Evolutionary conservation across 2,113 vertebrate species (phyloP), one percentile per base, ranked within the genome.

Genomic region (Cisticola juncidis): DNA sequence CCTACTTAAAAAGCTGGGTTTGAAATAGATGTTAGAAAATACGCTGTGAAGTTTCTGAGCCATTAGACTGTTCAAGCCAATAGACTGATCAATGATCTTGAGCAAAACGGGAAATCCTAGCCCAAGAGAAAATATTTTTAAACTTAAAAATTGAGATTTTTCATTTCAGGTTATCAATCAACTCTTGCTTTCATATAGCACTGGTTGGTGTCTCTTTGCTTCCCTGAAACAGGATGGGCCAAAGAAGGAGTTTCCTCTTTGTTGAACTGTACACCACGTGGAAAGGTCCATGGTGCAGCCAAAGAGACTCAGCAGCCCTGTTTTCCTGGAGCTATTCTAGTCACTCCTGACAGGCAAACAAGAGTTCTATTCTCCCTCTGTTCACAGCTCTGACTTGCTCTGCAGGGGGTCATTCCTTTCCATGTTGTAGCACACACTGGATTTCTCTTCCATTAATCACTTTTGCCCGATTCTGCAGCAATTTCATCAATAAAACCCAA

Each of bases 381-480:
- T 51, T 78, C 86, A 48, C 24, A 57, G 25, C 9, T 66, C 35
- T 44, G 28, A 54, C 28, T 80, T 54, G 18, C 78, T 35, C 2
- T 47, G 28, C 18, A 65, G 26, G 12, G 4, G 42, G 19, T 40
- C 33, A n/a, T 25, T 45, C 11, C 19, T 48, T 47, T 40, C 14
- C 38, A 40, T 73, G 16, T 57, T 57, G 24, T 53, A 87, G 24
- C 11, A 81, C 24, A 48, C 2, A 3, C 35, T 26, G 8, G 22
- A 36, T 23, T 61, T 51, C 24, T 50, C 45, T 68, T 81, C 48
- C 12, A 29, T n/a, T 33, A 58, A 77, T 33, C 33, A 10, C 9
- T 23, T 60, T 22, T 5, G 21, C 29, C 35, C 0, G 0, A 7
- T 62, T 70, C 62, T 38, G 12, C 11, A 60, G 31, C 22, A 40